Evolutionary conservation across 2,797 vertebrate genomes (phyloP), one percentile per base, ranked within the genome.

Genomic region (Eidolon dupreanum): DNA sequence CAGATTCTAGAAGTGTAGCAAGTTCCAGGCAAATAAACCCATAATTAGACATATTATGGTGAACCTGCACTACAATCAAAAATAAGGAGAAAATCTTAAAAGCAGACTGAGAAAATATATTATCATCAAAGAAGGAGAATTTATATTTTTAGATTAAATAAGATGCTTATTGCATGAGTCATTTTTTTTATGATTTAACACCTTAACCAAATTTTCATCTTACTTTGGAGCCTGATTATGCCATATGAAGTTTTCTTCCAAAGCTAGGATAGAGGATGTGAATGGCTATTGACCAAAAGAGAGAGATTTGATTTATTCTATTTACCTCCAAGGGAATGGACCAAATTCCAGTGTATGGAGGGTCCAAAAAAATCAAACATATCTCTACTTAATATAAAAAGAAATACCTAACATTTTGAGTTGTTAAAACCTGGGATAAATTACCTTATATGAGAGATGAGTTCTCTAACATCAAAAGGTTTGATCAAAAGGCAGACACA

Each of bases 371-470:
- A 55, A 55, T 85, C 8, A 75, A 49, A 36, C 17, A 2, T 55
- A 55, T 43, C 17, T 85, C 26, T 77, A 19, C 46, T n/a, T 63
- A n/a, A 43, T 31, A 28, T 70, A 82, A 77, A 53, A 49, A 81
- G 41, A 41, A 22, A 53, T 73, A 49, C 31, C 26, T 41, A 77
- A 36, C n/a, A 28, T 28, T 68, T 71, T 92, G 31, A 61, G 9
- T 86, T 91, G 4, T 82, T 84, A 85, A 68, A 66, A 66, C 22
- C 53, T 61, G 24, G 55, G 49, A 22, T 68, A 81, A 17, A 3
- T 94, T 95, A 38, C 16, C 24, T 92, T 93, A 65, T 10, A 6
- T 41, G 20, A 77, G n/a, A 94, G 82, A 15, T 86, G 36, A 82
- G 36, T 61, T 88, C 4, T 33, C 57, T 82, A 0, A 38, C 68